Conservation (phyloP, 2,888 invertebrate species). For the Lumbricus terrestris region DNA sequence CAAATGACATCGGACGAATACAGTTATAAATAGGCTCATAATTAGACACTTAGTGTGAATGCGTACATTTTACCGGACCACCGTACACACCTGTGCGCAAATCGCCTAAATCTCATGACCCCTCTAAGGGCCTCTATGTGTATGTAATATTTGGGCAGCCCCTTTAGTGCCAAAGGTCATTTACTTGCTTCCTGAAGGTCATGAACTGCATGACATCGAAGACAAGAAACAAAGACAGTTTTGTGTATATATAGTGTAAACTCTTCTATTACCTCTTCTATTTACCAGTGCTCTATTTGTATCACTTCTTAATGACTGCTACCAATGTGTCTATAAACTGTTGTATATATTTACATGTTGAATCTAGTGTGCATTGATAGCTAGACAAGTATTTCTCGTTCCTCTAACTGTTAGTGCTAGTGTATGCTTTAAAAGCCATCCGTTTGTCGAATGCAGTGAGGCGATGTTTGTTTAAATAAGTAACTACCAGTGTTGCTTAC, state of each 20-base stretch:
- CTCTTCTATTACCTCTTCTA: neutral
- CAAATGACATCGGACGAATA: no score
- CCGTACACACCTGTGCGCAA: no score
- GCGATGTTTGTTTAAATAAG: no score
- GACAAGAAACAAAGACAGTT: neutral
- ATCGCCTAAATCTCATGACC: no score
- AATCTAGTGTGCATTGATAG: neutral
- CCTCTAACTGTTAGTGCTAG: neutral
- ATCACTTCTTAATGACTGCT: neutral
- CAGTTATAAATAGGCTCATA: no score
- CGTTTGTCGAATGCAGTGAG: neutral
- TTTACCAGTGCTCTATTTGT: neutral
- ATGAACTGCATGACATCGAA: neutral
- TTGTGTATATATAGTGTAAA: neutral
- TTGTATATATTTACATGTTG: neutral
- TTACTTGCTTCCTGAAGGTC: neutral
- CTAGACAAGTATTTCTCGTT: neutral
- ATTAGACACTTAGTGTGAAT: no score
- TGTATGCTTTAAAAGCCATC: neutral
- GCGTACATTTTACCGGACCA: no score
- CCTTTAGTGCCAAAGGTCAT: neutral
- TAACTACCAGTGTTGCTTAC: no score
- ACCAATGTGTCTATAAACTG: neutral
- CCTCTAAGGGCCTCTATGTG: no score
- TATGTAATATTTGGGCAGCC: no score